A percentile compares a stretch with the other conserved stretches of the same genome.
These are phyloP conservation scores for Pollenia amentaria DNA, from an alignment of 2,888 invertebrate genomes.

Conservation along the genomic window DNA sequence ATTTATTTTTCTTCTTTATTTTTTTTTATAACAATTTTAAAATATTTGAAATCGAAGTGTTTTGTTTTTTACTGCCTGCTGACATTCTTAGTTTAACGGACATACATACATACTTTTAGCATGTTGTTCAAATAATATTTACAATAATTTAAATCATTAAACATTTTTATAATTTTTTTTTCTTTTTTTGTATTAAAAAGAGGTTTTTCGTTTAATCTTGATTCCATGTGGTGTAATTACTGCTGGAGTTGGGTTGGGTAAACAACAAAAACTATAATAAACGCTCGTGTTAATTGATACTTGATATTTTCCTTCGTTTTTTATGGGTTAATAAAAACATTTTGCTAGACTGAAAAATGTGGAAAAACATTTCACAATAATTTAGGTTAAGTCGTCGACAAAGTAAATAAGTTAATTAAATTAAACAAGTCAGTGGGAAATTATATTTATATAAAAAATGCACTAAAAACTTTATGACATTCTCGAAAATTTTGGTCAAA, in stretches of 20 bases:
- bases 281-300: neutral
- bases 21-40: conserved; percentile 32
- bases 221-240: conserved; percentile 7
- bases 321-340: neutral
- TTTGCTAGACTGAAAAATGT: neutral
- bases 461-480: neutral
- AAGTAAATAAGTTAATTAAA: conserved; percentile 14
- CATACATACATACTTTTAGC: neutral
- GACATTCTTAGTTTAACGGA: conserved; percentile 41
- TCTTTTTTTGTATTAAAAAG: neutral
- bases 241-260: neutral
- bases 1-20: conserved; percentile 6
- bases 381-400: neutral
- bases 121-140: conserved; percentile 38
- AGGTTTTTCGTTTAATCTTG: conserved; percentile 9
- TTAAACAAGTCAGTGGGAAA: neutral
- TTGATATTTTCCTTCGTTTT: neutral
- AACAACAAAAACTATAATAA: neutral
- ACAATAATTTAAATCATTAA: conserved; percentile 32
- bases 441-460: neutral
- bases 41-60: conserved; percentile 42
- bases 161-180: conserved; percentile 6
- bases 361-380: neutral
- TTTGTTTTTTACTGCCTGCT: conserved; percentile 28
- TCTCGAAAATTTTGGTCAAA: neutral